phyloP scores from a whole-genome alignment of 1,140 invertebrate species.

The Apis cerana region DNA sequence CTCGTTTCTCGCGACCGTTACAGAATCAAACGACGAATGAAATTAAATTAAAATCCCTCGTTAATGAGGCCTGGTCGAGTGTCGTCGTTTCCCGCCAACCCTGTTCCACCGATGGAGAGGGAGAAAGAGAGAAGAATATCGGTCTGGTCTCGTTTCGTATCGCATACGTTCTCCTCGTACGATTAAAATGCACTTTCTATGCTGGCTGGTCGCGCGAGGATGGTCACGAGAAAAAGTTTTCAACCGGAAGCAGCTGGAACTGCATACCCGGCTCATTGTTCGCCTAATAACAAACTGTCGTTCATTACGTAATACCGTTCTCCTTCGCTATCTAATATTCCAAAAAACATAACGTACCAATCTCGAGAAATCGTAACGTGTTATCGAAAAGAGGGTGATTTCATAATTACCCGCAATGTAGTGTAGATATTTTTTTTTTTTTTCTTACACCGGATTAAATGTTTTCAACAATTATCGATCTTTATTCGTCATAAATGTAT shows the following conservation, averaged over 20 bases:
- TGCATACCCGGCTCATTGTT: conserved; percentile 44
- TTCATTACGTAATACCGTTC: conserved; percentile 42
- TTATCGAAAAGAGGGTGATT: too few relatives aligned
- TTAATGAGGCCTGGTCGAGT: conserved; percentile 20
- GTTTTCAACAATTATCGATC: background rate
- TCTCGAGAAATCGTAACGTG: background rate
- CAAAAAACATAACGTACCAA: conserved; percentile 10
- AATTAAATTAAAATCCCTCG: conserved; percentile 31
- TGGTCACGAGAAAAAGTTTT: conserved; percentile 73
- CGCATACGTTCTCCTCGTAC: conserved; percentile 52
- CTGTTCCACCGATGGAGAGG: background rate
- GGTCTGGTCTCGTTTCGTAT: background rate
- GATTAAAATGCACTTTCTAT: conserved; percentile 74
- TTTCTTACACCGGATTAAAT: too few relatives aligned
- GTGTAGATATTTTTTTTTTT: too few relatives aligned
- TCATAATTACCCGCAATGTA: too few relatives aligned
- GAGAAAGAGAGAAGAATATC: background rate
- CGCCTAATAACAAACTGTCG: conserved; percentile 43
- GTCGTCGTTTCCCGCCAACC: background rate
- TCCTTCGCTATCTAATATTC: conserved; percentile 12
- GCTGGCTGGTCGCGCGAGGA: conserved; percentile 66
- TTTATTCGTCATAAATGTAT: background rate
- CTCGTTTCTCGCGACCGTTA: background rate
- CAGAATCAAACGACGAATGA: background rate
- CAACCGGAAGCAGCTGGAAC: conserved; percentile 62